Evolutionary conservation across 2,888 invertebrate genomes (phyloP), one percentile per base, ranked within the genome.

Genomic region (Drosophila infuscata): DNA sequence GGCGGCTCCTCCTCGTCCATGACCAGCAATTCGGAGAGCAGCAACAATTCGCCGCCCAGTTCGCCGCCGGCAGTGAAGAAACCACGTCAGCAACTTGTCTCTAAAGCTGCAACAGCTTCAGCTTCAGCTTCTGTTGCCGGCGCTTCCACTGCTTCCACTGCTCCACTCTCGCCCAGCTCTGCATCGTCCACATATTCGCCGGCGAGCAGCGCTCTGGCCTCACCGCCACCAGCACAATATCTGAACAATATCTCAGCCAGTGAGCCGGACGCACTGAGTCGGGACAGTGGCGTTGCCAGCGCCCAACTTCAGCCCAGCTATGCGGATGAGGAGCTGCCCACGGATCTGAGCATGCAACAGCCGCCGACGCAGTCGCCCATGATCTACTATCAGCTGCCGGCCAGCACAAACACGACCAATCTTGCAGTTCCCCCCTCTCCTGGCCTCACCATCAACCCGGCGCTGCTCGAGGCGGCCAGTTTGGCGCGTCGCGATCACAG

Each of bases 381-480:
- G 30, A 68, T 58, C 43, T 87, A 81, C 54, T 89, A 82, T 65
- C 80, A 76, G 57, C 84, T 68, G n/a, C 74, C 15, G 25, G 25
- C 8, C 12, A 79, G 60, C 70, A 74, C 59, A 58, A 17, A 63
- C 17, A 43, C 76, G 3, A 38, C 52, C 32, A 15, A 25, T 15
- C 20, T 62, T 20, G 29, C 58, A 49, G n/a, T 72, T 17, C 20
- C 43, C 32, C n/a, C 41, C 20, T 8, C 69, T 30, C 11, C 70
- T 5, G 73, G 62, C 93, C 82, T 92, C 36, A 92, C 92, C 9
- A 93, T 93, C 20, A 93, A 93, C 86, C 93, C 93, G 8, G 93
- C 93, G 3, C 81, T 93, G 53, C 82, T 93, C 3, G 93, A 93
- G 66, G 92, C 92, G 52, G 93, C 93, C 63, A 91, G 91, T 69